These are phyloP conservation scores for Camelus bactrianus DNA, from an alignment of 2,113 vertebrate genomes.

Conservation along the genomic window DNA sequence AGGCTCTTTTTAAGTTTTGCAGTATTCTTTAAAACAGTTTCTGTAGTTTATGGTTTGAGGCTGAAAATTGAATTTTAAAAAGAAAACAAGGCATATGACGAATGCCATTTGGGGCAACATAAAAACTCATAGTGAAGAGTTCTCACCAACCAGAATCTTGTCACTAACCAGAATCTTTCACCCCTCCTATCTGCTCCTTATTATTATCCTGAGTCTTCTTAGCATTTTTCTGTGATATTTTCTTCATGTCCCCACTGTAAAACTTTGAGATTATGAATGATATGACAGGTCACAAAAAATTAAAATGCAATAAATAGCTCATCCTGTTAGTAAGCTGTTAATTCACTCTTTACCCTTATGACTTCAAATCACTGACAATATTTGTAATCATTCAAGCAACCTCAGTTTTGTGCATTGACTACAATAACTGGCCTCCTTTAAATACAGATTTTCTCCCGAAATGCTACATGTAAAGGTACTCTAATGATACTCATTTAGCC, in stretches of 20 bases:
- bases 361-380: neutral
- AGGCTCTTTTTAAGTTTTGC: neutral
- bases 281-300: neutral
- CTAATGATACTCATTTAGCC: conserved; percentile 53
- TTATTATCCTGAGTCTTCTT: neutral
- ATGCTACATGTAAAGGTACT: neutral
- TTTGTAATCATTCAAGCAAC: neutral
- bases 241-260: neutral
- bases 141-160: neutral
- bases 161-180: neutral
- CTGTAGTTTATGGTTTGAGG: neutral
- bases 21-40: conserved; percentile 9
- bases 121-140: neutral
- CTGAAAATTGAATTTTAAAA: conserved; percentile 18
- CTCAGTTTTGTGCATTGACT: conserved; percentile 39
- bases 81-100: neutral
- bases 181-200: neutral
- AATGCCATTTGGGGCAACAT: neutral
- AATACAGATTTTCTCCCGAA: conserved; percentile 59
- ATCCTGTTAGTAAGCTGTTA: neutral
- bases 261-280: neutral
- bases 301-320: neutral
- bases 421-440: conserved; percentile 51
- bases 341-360: neutral
- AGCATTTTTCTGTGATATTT: neutral